These are phyloP conservation scores for Actias luna DNA, from an alignment of 2,888 invertebrate genomes.

Conservation along the genomic window DNA sequence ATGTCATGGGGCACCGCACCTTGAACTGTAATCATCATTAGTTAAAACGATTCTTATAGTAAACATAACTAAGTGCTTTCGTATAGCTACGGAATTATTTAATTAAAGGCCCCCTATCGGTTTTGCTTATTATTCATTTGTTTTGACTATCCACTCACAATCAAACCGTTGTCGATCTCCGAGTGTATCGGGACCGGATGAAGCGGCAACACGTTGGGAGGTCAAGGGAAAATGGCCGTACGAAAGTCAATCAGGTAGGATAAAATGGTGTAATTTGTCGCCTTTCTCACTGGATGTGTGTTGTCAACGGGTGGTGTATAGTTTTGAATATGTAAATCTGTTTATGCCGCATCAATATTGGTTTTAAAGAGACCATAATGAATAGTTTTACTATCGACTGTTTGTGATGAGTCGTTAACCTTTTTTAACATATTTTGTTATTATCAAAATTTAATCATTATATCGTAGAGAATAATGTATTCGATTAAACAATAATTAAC, in stretches of 20 bases:
- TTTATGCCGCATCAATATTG: slow-evolving; percentile 2
- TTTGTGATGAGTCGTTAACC: neutral
- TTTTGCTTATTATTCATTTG: slow-evolving; percentile 25
- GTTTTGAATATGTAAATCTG: slow-evolving; percentile 6
- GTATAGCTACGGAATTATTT: slow-evolving; percentile 52
- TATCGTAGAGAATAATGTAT: neutral
- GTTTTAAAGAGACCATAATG: neutral
- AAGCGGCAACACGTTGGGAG: neutral
- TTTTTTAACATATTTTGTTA: slow-evolving; percentile 6
- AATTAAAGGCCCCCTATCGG: slow-evolving; percentile 60
- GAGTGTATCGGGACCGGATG: neutral
- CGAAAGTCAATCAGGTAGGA: slow-evolving; percentile 9
- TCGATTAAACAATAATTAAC: slow-evolving; percentile 1
- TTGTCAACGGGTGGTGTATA: slow-evolving; percentile 33
- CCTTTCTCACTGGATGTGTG: slow-evolving; percentile 14
- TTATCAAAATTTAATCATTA: neutral
- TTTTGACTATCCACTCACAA: neutral
- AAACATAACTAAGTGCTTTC: slow-evolving; percentile 7
- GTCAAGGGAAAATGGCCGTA: neutral
- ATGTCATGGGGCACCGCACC: slow-evolving; percentile 44
- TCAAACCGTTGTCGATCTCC: slow-evolving; percentile 11
- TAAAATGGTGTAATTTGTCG: slow-evolving; percentile 11
- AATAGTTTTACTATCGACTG: neutral
- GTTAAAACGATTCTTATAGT: slow-evolving; percentile 59
- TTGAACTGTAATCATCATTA: slow-evolving; percentile 47